Percentiles rank a stretch among this genome's conserved stretches.
phyloP scores from a whole-genome alignment of 2,888 invertebrate genomes.

The Luperina testacea region DNA sequence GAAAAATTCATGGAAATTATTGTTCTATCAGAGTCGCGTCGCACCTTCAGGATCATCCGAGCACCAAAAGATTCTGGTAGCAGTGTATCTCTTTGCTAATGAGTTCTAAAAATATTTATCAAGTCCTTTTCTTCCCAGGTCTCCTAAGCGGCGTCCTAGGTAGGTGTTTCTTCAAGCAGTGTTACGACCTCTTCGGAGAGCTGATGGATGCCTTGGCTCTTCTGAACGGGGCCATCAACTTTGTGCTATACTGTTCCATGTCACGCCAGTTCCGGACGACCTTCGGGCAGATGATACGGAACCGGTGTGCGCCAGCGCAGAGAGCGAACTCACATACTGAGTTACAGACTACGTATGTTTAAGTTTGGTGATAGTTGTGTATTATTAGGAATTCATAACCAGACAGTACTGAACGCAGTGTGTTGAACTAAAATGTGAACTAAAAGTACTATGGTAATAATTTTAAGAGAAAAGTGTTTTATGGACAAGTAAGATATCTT shows the following conservation, averaged over 20 bases:
- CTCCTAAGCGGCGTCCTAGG: conserved; percentile 92
- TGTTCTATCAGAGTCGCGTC: too few relatives aligned
- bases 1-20: too few relatives aligned
- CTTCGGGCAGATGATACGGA: conserved; percentile 93
- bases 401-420: not conserved
- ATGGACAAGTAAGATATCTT: conserved; percentile 1
- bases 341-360: conserved; percentile 92
- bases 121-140: conserved; percentile 71
- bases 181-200: conserved; percentile 95
- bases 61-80: not conserved
- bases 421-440: not conserved
- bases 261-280: conserved; percentile 97
- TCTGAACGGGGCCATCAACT: conserved; percentile 97
- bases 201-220: conserved; percentile 97
- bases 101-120: not conserved
- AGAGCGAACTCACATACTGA: conserved; percentile 90
- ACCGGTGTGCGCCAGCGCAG: conserved; percentile 88
- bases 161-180: conserved; percentile 93
- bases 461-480: conserved; percentile 13
- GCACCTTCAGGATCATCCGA: not conserved
- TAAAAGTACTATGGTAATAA: not conserved
- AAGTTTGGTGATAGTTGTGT: conserved; percentile 49
- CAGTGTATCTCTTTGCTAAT: not conserved
- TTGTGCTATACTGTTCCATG: conserved; percentile 98
- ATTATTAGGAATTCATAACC: too few relatives aligned